Evolutionary conservation across 2,113 vertebrate species (phyloP), one percentile per base, ranked within the genome.

Genomic region (Nerophis ophidion): DNA sequence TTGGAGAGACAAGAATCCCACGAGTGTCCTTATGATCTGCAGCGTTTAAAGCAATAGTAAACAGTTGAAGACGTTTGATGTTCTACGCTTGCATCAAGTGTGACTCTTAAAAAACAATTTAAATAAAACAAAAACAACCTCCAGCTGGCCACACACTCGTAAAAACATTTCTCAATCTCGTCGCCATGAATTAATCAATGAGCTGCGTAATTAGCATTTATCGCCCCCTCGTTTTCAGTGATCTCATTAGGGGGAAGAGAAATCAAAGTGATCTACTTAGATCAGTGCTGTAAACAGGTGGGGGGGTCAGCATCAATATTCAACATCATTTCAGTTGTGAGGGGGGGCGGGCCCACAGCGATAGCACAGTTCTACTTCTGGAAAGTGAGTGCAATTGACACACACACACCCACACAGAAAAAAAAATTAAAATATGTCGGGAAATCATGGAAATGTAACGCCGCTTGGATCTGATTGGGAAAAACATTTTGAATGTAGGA

Each of bases 201-300:
- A 60, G 49, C 76, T 74, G 49, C 76, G 76, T 81, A 81, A 85
- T 83, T 72, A 81, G 74, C 56, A 66, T 77, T 77, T 74, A 79
- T 70, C 48, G 61, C 63, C 74, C 72, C 69, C 71, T 63, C 33
- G 59, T 63, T 74, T 80, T 80, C 65, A 46, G 57, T 38, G 63
- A 62, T 79, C 71, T 82, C 67, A 63, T 82, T 81, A 77, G 71
- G 70, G 81, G 76, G 40, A 72, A 79, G 55, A 68, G 68, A 70
- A 82, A 81, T 79, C 73, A 80, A 71, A 79, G 65, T 70, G 71
- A 81, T 77, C 80, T 85, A 70, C 72, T 82, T 81, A 77, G 68
- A 74, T 50, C 13, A 44, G 59, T 34, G 59, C 34, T 60, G 64
- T 63, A 71, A 83, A 80, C 79, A 73, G 59, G 49, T 9, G 34